Base-by-base conservation (phyloP, 2,888 invertebrate species). In the Eueremaeus valkanovi region DNA sequence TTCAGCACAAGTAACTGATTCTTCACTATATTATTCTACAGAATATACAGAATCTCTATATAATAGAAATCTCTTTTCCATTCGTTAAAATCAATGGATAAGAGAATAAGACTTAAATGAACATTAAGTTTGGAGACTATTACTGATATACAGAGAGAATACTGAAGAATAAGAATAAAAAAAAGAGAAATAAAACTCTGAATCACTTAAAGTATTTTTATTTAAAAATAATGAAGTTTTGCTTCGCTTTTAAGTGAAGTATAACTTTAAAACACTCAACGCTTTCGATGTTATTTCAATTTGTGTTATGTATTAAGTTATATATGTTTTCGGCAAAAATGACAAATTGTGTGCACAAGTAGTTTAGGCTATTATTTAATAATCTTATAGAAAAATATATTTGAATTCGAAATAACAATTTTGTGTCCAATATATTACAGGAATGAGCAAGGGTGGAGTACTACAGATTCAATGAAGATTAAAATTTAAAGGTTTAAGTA, bases 211-310 rank as follows among this genome's bases (percentile, higher is more conserved):
- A n/a, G 5, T 51, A 45, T 6, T 24, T 3, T 27, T 29, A 49
- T 49, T 49, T 49, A 18, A n/a, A 58, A 58, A 58, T 58, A 58
- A 31, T 58, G 58, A 58, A 58, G 0, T 58, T 58, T 58, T 55
- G 27, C 31, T 58, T 31, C 31, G 9, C 2, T 58, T 58, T 58
- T 58, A 58, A 58, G 18, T 58, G 31, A 58, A 31, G 16, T 58
- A 58, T 58, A 58, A 58, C 24, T 18, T 16, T 27, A 13, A 58
- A 58, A 29, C 58, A 29, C 29, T 18, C 31, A 13, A 58, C 31
- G 21, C 13, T 55, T 27, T 55, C 11, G 21, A 55, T 36, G 36
- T 36, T 8, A 36, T 36, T 36, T 8, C 5, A 8, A 11, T 36
- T 8, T 36, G 36, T 36, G 36, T 11, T 8, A 36, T 36, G 36